Evolutionary conservation across 2,888 invertebrate genomes (phyloP).

Genomic region (Melipona bicolor): DNA sequence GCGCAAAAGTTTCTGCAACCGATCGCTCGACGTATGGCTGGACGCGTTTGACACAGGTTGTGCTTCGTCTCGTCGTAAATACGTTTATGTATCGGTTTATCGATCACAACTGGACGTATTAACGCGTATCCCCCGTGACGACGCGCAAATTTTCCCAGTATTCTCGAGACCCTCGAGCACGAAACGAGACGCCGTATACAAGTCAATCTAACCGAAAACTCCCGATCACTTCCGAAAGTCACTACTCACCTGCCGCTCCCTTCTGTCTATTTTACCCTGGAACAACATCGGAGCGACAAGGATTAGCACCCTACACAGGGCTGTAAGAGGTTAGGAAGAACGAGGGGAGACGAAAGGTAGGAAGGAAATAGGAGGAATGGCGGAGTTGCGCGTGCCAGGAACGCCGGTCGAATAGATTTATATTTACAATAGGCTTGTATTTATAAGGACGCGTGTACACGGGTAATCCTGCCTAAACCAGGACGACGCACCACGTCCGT

Average conservation of each 20-base stretch:
- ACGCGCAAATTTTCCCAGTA: neutral
- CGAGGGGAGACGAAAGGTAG: constrained; percentile 26
- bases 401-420: constrained; percentile 72
- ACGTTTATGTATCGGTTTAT: no score
- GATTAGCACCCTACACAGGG: neutral
- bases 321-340: neutral
- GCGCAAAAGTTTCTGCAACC: constrained; percentile 9
- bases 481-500: constrained; percentile 57
- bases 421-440: constrained; percentile 71
- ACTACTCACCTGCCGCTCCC: constrained; percentile 43
- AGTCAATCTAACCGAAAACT: neutral
- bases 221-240: neutral
- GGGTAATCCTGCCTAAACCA: constrained; percentile 56
- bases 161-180: no score
- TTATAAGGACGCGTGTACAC: constrained; percentile 64
- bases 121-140: neutral
- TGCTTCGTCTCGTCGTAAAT: no score
- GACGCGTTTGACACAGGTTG: no score
- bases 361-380: constrained; percentile 47
- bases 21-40: neutral
- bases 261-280: constrained; percentile 44
- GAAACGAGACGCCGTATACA: neutral
- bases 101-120: no score
- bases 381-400: constrained; percentile 71
- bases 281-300: constrained; percentile 10